Evolutionary conservation across 2,113 vertebrate genomes (phyloP).

Genomic region (human (Homo sapiens)): GRCh38 chr3:18630501-18631000

Average conservation of each 20-base stretch:
- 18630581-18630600: background rate
- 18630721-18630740: background rate
- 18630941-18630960: background rate
- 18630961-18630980: no score
- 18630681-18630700: background rate
- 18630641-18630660: background rate
- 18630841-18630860: background rate
- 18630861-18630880: background rate
- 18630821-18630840: background rate
- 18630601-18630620: fast-evolving
- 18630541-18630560: background rate
- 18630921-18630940: background rate
- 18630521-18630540: background rate
- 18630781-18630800: background rate
- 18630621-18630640: background rate
- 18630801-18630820: background rate
- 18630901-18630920: background rate
- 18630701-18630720: background rate
- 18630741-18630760: background rate
- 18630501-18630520: background rate
- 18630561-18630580: background rate
- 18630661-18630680: background rate
- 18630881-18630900: background rate
- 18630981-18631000: no score
- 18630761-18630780: background rate